phyloP scores from a whole-genome alignment of 2,888 invertebrate genomes.

The Drosophila pegasa region DNA sequence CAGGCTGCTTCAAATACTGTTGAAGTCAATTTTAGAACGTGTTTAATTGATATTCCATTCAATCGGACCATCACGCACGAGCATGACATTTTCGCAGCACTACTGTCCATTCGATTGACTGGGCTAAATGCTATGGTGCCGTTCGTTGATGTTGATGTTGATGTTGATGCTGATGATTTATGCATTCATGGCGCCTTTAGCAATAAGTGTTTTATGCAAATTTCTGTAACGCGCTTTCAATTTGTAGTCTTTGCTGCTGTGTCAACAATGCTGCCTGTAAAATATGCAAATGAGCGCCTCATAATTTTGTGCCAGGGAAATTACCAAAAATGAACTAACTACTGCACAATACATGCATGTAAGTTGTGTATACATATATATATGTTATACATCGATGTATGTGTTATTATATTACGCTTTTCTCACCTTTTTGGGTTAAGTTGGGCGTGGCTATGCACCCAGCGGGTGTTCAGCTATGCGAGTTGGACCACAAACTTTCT shows the following conservation, averaged over 20 bases:
- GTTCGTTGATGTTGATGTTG: conserved; percentile 20
- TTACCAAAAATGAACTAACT: conserved; percentile 40
- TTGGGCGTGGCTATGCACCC: not conserved
- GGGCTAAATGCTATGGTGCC: conserved; percentile 2
- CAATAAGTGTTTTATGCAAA: conserved; percentile 64
- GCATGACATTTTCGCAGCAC: not conserved
- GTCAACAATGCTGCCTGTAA: conserved; percentile 28
- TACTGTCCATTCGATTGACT: conserved; percentile 16
- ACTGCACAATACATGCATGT: not conserved
- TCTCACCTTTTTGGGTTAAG: conserved; percentile 16
- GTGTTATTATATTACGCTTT: not conserved
- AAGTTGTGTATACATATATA: not conserved
- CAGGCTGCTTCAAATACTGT: not conserved
- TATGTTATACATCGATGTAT: not conserved
- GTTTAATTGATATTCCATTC: not conserved
- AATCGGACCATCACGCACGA: conserved; percentile 1
- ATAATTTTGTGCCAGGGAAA: conserved; percentile 59
- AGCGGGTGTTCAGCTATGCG: conserved; percentile 15
- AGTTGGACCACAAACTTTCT: conserved; percentile 36
- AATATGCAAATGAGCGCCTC: conserved; percentile 64
- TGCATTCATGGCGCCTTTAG: conserved; percentile 62
- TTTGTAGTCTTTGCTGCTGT: conserved; percentile 30
- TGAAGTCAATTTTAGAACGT: not conserved
- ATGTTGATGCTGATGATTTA: conserved; percentile 56
- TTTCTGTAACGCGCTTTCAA: conserved; percentile 59